Conservation (phyloP, 2,797 vertebrate species). For the Cephalopachus bancanus region DNA sequence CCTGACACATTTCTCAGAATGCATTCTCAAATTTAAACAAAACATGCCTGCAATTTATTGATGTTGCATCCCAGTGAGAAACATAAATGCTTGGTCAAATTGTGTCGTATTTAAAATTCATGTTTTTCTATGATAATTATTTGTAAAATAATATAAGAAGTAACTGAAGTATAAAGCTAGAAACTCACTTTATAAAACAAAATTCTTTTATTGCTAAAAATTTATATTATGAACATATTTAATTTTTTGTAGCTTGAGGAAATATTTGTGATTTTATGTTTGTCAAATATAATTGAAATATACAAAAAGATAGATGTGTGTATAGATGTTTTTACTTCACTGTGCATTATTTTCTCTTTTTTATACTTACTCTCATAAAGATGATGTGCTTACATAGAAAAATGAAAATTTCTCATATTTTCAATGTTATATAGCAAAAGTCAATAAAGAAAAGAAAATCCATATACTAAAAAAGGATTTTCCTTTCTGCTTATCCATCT, state of each 20-base stretch:
- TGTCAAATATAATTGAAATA: background rate
- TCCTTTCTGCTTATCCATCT: rapidly evolving
- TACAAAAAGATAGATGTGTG: background rate
- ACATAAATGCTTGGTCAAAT: background rate
- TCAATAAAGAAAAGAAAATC: background rate
- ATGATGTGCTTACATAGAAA: background rate
- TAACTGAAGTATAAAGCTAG: background rate
- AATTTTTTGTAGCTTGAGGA: background rate
- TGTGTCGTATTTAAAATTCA: background rate
- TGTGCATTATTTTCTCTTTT: background rate
- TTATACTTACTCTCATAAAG: background rate
- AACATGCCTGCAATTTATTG: background rate
- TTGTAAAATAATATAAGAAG: background rate
- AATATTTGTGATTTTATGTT: background rate
- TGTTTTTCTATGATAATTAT: background rate
- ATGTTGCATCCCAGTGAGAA: background rate
- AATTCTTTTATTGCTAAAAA: no score
- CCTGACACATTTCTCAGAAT: background rate
- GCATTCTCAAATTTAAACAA: background rate
- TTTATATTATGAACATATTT: background rate
- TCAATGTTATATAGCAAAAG: background rate
- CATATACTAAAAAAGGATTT: background rate
- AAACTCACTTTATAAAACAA: background rate
- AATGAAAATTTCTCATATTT: background rate
- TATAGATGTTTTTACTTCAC: background rate